Evolutionary conservation across 2,888 invertebrate genomes (phyloP), one percentile per base, ranked within the genome.

Genomic region (Druceiella hillmani): DNA sequence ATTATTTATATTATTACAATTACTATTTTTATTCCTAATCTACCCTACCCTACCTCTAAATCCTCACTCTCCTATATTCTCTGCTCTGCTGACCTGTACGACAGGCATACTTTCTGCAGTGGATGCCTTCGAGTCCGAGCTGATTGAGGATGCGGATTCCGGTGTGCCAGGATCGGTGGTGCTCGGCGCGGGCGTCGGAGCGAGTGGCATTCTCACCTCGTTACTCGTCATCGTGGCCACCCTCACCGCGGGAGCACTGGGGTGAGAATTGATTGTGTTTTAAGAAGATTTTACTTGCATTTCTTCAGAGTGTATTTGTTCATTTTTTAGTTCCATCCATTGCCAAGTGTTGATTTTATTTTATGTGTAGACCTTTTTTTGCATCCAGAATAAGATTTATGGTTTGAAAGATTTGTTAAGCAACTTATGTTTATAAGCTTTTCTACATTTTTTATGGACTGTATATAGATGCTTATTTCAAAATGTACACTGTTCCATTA

Each of bases 221-320:
- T 44, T 82, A 7, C 61, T 83, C 15, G 82, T 78, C 2, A 62
- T 83, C 17, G 52, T 79, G 26, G 80, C 81, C n/a, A 78, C 81
- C 0, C 48, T 81, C 31, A 76, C 79, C 1, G 79, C 81, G 39
- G 83, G 83, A 52, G 76, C 79, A 50, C 73, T 83, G 55, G 83
- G 83, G 83, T 84, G 82, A 83, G 83, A 1, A 22, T 14, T 14
- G 38, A 26, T 34, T 28, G 10, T 9, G 37, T 33, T 33, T 32
- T 22, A 17, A 9, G 5, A 9, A 20, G 20, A 20, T 9, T 9
- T 9, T 9, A 5, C 5, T 20, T 9, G 20, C 6, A 9, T 20
- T 7, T 20, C 20, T 9, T 5, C 5, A n/a, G n/a, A n/a, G n/a
- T n/a, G n/a, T n/a, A n/a, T n/a, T n/a, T n/a, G n/a, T n/a, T n/a